These are phyloP conservation scores for Oreotrochilus melanogaster DNA, from an alignment of 2,113 vertebrate species.

Conservation along the genomic window DNA sequence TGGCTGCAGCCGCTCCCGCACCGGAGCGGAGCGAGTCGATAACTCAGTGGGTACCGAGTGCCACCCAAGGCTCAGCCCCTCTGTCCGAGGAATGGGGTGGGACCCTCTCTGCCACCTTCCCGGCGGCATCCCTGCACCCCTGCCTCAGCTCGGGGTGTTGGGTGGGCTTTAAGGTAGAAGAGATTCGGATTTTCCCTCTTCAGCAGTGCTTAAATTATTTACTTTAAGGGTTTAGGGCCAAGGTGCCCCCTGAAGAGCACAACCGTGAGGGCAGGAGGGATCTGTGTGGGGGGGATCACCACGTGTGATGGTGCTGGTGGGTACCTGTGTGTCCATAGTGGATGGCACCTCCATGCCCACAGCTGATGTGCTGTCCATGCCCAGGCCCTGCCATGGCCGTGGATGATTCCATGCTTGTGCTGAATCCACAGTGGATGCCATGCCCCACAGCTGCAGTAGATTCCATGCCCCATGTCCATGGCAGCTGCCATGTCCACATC, in stretches of 20 bases:
- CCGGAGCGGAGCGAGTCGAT: fast-evolving
- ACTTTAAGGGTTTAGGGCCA: neutral
- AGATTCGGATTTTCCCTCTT: fast-evolving
- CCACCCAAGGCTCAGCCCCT: neutral
- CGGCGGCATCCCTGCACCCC: fast-evolving
- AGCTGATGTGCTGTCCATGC: neutral
- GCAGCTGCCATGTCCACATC: no score
- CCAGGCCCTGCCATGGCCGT: neutral
- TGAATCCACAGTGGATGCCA: no score
- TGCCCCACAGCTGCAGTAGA: no score
- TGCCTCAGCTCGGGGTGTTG: neutral
- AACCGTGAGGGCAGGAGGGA: fast-evolving
- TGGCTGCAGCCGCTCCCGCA: fast-evolving
- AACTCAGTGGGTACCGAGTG: neutral
- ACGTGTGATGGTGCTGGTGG: fast-evolving
- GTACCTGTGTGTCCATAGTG: neutral
- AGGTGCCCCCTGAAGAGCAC: neutral
- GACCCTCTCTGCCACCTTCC: neutral
- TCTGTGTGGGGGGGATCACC: neutral
- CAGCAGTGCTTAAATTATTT: neutral
- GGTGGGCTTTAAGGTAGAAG: fast-evolving
- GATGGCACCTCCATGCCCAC: neutral
- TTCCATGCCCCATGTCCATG: no score
- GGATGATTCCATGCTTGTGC: neutral
- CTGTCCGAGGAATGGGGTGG: fast-evolving